Evolutionary conservation across 1,140 invertebrate genomes (phyloP).

Genomic region (Panulirus ornatus): DNA sequence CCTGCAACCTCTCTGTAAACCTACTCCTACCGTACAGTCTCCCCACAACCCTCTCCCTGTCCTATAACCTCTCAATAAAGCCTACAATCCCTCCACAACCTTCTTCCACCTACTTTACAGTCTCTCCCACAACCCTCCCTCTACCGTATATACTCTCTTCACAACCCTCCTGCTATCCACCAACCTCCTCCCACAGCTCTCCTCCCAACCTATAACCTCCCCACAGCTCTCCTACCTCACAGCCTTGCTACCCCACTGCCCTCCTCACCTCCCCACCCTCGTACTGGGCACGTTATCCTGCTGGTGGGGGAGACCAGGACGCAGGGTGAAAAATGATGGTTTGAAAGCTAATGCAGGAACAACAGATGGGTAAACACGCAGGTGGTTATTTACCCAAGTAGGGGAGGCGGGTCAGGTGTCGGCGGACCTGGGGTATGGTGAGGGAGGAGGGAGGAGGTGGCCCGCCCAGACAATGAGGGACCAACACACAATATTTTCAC

Average conservation of each 20-base stretch:
- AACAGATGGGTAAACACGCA: constrained; percentile 54
- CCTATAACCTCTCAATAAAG: no score
- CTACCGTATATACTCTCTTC: background rate
- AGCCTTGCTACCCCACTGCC: background rate
- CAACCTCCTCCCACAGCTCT: background rate
- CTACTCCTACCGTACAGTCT: no score
- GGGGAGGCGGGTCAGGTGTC: constrained; percentile 34
- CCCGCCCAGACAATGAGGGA: no score
- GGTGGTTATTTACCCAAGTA: constrained; percentile 35
- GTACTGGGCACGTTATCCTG: background rate
- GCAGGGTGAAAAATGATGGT: constrained; percentile 44
- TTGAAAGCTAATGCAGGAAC: constrained; percentile 58
- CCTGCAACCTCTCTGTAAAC: background rate
- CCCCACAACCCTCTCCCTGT: no score
- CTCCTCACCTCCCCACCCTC: background rate
- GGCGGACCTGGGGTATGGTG: no score
- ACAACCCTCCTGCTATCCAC: background rate
- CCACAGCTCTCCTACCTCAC: background rate
- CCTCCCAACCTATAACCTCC: background rate
- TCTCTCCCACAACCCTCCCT: no score
- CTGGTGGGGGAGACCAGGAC: background rate
- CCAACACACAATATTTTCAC: background rate
- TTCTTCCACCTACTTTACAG: no score
- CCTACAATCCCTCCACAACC: no score
- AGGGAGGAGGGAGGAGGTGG: no score